Evolutionary conservation across 1,140 invertebrate species (phyloP).

Genomic region (Fopius arisanus): DNA sequence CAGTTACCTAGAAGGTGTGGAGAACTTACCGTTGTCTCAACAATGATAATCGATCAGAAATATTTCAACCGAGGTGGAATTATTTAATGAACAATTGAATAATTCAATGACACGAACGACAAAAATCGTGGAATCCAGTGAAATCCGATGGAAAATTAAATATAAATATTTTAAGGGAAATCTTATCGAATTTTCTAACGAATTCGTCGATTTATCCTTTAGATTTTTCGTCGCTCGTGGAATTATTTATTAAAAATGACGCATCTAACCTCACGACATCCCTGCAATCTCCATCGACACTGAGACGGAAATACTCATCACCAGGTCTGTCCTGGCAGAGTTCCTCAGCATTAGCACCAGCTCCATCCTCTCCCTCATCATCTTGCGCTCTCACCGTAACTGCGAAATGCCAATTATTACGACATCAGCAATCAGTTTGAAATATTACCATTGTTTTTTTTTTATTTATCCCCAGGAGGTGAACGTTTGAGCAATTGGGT

Average conservation of each 20-base stretch:
- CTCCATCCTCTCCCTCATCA: conserved; percentile 71
- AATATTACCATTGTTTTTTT: background rate
- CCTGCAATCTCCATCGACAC: conserved; percentile 85
- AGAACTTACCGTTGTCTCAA: background rate
- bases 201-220: no score
- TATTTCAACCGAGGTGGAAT: background rate
- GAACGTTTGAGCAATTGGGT: background rate
- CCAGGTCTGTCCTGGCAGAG: conserved; percentile 84
- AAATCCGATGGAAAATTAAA: no score
- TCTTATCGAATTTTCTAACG: no score
- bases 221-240: no score
- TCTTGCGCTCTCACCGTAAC: conserved; percentile 66
- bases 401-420: conserved; percentile 34
- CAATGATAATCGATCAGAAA: background rate
- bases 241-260: conserved; percentile 9
- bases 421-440: background rate
- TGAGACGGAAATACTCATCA: conserved; percentile 89
- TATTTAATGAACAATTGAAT: background rate
- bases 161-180: no score
- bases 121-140: no score
- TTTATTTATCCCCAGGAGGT: background rate
- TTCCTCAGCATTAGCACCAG: conserved; percentile 80
- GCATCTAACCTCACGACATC: conserved; percentile 85
- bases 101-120: no score
- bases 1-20: background rate